These are phyloP conservation scores for Parapristionchus giblindavisi DNA, from an alignment of 2,888 invertebrate genomes.

Conservation along the genomic window DNA sequence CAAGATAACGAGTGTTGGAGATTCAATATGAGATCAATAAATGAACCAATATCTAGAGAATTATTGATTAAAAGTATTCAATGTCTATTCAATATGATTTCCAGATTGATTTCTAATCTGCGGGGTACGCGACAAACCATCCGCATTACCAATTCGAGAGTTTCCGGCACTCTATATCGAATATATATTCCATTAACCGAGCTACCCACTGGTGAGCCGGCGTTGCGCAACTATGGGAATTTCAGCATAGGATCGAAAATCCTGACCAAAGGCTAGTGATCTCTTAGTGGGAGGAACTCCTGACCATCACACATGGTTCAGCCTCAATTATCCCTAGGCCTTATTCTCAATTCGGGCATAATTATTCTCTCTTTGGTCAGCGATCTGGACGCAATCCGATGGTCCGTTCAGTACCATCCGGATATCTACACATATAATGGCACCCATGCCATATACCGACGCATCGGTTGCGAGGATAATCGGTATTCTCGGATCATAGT, in stretches of 20 bases:
- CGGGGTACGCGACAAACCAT: conserved; percentile 66
- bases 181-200: conserved; percentile 69
- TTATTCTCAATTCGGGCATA: conserved; percentile 72
- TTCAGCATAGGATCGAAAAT: conserved; percentile 46
- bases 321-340: too few species aligned
- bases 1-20: too few species aligned
- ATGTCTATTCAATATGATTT: too few species aligned
- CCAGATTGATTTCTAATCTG: too few species aligned
- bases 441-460: conserved; percentile 49
- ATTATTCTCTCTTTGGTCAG: conserved; percentile 70
- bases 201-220: conserved; percentile 72
- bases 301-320: too few species aligned
- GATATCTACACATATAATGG: conserved; percentile 57
- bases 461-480: conserved; percentile 50
- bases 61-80: too few species aligned
- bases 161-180: conserved; percentile 70
- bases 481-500: conserved; percentile 43
- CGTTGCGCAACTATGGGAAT: conserved; percentile 50
- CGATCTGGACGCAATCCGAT: too few species aligned
- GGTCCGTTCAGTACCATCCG: too few species aligned
- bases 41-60: too few species aligned
- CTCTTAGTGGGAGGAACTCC: conserved; percentile 70
- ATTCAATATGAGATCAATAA: too few species aligned
- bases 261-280: conserved; percentile 73
- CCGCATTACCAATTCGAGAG: conserved; percentile 70